A percentile compares a stretch with the other conserved stretches of the same genome.
These are phyloP conservation scores for Hippolais icterina DNA, from an alignment of 2,113 vertebrate genomes.

Conservation along the genomic window DNA sequence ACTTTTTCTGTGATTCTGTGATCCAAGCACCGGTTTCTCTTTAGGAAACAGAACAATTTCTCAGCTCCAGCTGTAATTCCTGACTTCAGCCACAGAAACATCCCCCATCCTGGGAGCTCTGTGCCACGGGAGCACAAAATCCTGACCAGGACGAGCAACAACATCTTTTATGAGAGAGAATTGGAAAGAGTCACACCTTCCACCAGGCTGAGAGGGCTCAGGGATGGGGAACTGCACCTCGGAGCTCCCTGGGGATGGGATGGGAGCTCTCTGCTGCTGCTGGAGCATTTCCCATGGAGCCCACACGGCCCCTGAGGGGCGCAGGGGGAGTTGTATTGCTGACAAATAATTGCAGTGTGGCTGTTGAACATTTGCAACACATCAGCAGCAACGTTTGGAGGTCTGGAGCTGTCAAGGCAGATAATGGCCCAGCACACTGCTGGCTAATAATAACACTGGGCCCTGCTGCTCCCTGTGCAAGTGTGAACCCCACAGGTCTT, in stretches of 20 bases:
- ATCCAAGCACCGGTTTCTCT: neutral
- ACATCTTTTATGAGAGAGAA: neutral
- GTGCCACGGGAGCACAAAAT: neutral
- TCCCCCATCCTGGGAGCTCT: neutral
- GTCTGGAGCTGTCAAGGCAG: constrained; percentile 52
- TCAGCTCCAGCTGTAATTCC: neutral
- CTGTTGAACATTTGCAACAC: constrained; percentile 57
- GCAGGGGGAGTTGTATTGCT: constrained; percentile 5
- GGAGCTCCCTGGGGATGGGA: neutral
- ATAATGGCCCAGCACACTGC: constrained; percentile 44
- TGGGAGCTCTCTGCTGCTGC: neutral
- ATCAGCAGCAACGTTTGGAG: constrained; percentile 37
- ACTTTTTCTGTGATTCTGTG: neutral
- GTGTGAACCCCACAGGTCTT: neutral
- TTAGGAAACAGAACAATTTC: neutral
- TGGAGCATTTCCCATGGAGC: neutral
- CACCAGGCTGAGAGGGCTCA: neutral
- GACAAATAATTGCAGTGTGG: constrained; percentile 56
- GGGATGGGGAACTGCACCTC: neutral
- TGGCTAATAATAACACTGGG: constrained; percentile 22
- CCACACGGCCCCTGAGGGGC: neutral
- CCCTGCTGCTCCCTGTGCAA: neutral
- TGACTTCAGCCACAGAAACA: neutral
- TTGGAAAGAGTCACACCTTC: neutral
- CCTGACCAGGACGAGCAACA: neutral